Percentiles rank a stretch among this genome's conserved stretches.
phyloP scores from a whole-genome alignment of 2,888 invertebrate species.

The Tethea ocularis region DNA sequence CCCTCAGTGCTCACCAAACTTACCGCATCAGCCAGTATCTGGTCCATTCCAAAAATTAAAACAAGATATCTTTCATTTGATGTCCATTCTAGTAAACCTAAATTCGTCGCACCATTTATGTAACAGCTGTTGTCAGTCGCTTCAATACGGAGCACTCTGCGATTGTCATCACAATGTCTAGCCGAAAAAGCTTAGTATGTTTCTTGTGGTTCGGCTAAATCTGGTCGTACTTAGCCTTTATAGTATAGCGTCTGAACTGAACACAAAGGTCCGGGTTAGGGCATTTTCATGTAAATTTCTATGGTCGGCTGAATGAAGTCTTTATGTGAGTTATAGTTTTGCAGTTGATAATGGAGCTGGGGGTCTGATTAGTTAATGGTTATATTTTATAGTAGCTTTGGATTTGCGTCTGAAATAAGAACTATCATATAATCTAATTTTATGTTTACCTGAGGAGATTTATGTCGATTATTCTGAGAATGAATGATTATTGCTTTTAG shows the following conservation, averaged over 20 bases:
- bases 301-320: slow-evolving; percentile 2
- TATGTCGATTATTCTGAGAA: too few species aligned
- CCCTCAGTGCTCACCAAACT: too few species aligned
- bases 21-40: too few species aligned
- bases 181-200: slow-evolving; percentile 17
- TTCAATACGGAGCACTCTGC: slow-evolving; percentile 16
- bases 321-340: slow-evolving; percentile 6
- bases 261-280: slow-evolving; percentile 6
- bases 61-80: background rate
- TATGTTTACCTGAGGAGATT: too few species aligned
- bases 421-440: too few species aligned
- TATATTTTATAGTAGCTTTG: too few species aligned
- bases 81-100: slow-evolving; percentile 4
- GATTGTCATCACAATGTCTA: slow-evolving; percentile 24
- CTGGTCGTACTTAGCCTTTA: slow-evolving; percentile 4
- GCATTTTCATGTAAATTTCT: slow-evolving; percentile 7
- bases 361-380: background rate
- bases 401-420: background rate
- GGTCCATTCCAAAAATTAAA: too few species aligned
- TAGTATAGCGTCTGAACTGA: background rate
- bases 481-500: too few species aligned
- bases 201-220: slow-evolving; percentile 8
- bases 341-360: background rate
- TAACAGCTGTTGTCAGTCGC: slow-evolving; percentile 11
- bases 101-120: slow-evolving; percentile 12